These are phyloP conservation scores for Acestrorhynchus altus DNA, from an alignment of 2,797 vertebrate species.

Conservation along the genomic window DNA sequence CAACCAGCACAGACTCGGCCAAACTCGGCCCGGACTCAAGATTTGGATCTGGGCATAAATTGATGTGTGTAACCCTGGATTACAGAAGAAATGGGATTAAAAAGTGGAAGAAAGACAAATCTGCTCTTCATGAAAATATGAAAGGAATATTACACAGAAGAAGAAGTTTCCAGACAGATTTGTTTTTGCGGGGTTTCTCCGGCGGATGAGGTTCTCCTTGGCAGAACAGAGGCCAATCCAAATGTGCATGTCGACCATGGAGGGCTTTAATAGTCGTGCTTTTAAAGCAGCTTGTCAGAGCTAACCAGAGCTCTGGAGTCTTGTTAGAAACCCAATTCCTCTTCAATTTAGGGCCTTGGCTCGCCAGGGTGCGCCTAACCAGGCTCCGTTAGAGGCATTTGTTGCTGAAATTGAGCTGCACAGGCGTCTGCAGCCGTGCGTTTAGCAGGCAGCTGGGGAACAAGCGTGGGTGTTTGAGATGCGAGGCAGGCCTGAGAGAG, in stretches of 20 bases:
- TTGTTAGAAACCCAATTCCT: conserved; percentile 69
- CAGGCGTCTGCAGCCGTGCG: conserved; percentile 46
- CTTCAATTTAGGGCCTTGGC: conserved; percentile 59
- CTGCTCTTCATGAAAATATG: not conserved
- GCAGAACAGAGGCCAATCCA: conserved; percentile 44
- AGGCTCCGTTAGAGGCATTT: conserved; percentile 58
- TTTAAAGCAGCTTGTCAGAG: conserved; percentile 64
- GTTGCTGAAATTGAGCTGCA: conserved; percentile 63
- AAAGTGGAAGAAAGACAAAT: not conserved
- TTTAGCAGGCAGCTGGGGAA: conserved; percentile 52
- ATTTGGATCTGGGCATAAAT: too few species aligned
- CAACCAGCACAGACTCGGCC: too few species aligned
- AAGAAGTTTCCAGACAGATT: conserved; percentile 21
- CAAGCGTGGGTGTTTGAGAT: conserved; percentile 56
- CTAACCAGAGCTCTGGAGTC: conserved; percentile 66
- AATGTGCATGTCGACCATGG: conserved; percentile 44
- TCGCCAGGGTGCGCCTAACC: conserved; percentile 56
- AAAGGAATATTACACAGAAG: not conserved
- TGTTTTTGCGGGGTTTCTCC: conserved; percentile 2
- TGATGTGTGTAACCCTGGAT: too few species aligned
- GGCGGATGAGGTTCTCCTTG: conserved; percentile 37
- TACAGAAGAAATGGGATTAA: not conserved
- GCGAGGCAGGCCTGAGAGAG: conserved; percentile 44
- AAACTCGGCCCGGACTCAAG: too few species aligned
- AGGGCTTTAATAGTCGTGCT: conserved; percentile 63